A percentile compares a stretch with the other conserved stretches of the same genome.
These are phyloP conservation scores for Ceratotherium simum DNA, from an alignment of 2,113 vertebrate genomes.

Conservation along the genomic window DNA sequence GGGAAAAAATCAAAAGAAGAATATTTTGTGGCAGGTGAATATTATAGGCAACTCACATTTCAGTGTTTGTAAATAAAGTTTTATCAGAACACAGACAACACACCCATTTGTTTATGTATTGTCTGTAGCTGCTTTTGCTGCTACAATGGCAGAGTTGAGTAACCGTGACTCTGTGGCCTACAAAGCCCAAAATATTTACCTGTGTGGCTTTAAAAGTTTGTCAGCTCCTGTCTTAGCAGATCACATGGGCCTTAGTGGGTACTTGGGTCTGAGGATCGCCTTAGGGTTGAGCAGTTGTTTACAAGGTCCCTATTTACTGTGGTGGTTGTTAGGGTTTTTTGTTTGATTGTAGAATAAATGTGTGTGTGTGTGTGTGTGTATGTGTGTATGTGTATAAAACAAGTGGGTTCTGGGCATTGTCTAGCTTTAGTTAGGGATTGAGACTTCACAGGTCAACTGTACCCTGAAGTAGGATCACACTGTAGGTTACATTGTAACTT, in stretches of 20 bases:
- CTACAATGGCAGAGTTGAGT: not conserved
- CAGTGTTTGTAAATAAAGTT: conserved; percentile 18
- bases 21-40: conserved; percentile 14
- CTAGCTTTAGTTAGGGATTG: not conserved
- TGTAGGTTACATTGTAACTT: not conserved
- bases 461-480: not conserved
- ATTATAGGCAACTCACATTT: conserved; percentile 38
- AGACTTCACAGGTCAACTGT: not conserved
- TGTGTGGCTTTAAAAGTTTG: not conserved
- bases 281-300: not conserved
- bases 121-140: conserved; percentile 33
- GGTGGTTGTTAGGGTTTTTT: not conserved
- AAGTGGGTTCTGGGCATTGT: not conserved
- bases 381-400: not conserved
- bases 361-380: not conserved
- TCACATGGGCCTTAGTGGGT: not conserved
- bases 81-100: not conserved
- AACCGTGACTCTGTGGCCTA: not conserved
- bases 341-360: not conserved
- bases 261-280: not conserved
- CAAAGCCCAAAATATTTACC: conserved; percentile 19
- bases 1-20: conserved; percentile 16
- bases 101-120: conserved; percentile 21
- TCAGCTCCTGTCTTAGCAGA: not conserved
- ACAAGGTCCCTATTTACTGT: not conserved